Evolutionary conservation across 2,113 vertebrate species (phyloP).

Genomic region (Spea bombifrons): DNA sequence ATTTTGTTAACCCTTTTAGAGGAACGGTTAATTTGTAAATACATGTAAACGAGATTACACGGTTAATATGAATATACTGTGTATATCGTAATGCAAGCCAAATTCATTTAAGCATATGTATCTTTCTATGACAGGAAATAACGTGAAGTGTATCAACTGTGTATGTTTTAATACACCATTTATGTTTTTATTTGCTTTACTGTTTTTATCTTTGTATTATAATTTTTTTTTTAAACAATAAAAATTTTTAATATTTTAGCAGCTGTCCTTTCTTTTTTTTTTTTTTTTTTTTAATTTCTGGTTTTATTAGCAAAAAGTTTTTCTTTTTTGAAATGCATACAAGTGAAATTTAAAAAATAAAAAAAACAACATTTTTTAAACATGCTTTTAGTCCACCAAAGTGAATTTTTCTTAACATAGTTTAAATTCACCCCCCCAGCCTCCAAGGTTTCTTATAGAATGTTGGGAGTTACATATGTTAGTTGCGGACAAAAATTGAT

Average conservation of each 20-base stretch:
- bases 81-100: conserved; percentile 60
- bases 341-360: no score
- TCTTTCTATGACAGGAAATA: conserved; percentile 63
- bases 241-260: conserved; percentile 49
- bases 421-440: no score
- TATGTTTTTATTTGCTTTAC: conserved; percentile 51
- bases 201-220: conserved; percentile 49
- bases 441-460: no score
- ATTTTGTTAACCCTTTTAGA: background rate
- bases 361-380: no score
- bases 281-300: background rate
- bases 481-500: no score
- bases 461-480: no score
- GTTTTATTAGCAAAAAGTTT: background rate
- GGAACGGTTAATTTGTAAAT: background rate
- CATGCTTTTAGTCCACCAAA: no score
- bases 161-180: conserved; percentile 73
- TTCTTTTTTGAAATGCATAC: no score
- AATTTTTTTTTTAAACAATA: conserved; percentile 60
- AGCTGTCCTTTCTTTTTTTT: background rate
- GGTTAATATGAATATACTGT: conserved; percentile 59
- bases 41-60: conserved; percentile 43
- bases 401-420: no score
- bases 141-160: conserved; percentile 55
- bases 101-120: conserved; percentile 45